These are phyloP conservation scores for Laticauda colubrina DNA, from an alignment of 2,113 vertebrate species.

Conservation along the genomic window DNA sequence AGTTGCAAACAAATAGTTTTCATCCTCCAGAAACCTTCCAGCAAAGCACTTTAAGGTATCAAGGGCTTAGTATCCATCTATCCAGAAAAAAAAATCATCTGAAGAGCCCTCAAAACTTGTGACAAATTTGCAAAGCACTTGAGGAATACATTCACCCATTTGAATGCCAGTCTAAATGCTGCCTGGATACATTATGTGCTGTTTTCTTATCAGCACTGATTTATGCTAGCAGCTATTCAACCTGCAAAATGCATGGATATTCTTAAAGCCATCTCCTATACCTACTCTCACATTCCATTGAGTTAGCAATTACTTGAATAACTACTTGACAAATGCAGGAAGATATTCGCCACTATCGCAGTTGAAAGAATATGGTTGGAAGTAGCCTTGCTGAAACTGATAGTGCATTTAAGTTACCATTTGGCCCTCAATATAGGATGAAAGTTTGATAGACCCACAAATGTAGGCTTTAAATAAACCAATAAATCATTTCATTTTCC, in stretches of 20 bases:
- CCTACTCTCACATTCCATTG: background rate
- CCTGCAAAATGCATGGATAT: background rate
- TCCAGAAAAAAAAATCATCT: background rate
- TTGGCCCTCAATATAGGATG: background rate
- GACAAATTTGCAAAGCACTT: background rate
- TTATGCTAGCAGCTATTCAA: background rate
- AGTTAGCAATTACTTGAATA: background rate
- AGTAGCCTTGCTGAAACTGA: background rate
- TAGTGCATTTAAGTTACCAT: background rate
- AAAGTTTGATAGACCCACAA: background rate
- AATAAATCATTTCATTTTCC: background rate
- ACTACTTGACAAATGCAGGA: background rate
- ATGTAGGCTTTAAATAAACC: background rate
- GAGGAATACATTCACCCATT: background rate
- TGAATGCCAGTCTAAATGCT: background rate
- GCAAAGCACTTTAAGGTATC: background rate
- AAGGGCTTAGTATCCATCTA: background rate
- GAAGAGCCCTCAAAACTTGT: background rate
- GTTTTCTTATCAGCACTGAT: background rate
- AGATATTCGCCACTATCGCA: background rate
- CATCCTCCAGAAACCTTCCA: background rate
- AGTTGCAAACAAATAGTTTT: background rate
- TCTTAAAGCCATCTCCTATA: background rate
- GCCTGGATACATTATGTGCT: background rate
- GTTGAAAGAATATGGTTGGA: background rate